Conservation (phyloP, 2,113 vertebrate genomes). For the Dascyllus trimaculatus region DNA sequence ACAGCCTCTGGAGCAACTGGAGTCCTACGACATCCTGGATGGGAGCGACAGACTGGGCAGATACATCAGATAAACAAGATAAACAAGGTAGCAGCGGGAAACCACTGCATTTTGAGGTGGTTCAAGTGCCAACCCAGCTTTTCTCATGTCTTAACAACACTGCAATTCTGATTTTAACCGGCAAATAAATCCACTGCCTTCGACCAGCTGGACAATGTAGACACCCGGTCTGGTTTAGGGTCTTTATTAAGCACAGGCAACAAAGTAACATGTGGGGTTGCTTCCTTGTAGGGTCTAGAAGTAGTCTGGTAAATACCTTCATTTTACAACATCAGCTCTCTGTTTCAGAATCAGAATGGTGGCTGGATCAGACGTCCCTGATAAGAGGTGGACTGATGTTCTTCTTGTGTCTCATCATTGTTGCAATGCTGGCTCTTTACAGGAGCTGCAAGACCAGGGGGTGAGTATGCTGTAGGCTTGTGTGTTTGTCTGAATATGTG, state of each 20-base stretch:
- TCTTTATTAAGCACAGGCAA: background rate
- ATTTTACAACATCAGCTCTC: slow-evolving; percentile 5
- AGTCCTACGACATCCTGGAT: slow-evolving; percentile 71
- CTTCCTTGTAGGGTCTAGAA: no score
- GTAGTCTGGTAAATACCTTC: background rate
- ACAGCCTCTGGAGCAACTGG: slow-evolving; percentile 81
- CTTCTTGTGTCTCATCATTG: background rate
- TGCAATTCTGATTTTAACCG: no score
- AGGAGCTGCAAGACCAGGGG: slow-evolving; percentile 1
- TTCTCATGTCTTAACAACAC: no score
- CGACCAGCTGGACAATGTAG: background rate
- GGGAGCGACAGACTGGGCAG: background rate
- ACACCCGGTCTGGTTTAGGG: background rate
- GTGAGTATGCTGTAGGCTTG: slow-evolving; percentile 45
- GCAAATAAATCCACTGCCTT: no score
- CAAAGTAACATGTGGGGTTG: no score
- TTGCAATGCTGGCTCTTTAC: slow-evolving; percentile 17
- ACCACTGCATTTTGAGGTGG: background rate
- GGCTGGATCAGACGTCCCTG: background rate
- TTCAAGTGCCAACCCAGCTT: no score
- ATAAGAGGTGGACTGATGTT: background rate
- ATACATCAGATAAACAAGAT: background rate
- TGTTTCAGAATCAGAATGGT: slow-evolving; percentile 42
- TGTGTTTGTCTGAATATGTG: background rate
- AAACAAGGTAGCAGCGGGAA: background rate